These are phyloP conservation scores for Burhinus bistriatus DNA, from an alignment of 2,113 vertebrate species.

Conservation along the genomic window DNA sequence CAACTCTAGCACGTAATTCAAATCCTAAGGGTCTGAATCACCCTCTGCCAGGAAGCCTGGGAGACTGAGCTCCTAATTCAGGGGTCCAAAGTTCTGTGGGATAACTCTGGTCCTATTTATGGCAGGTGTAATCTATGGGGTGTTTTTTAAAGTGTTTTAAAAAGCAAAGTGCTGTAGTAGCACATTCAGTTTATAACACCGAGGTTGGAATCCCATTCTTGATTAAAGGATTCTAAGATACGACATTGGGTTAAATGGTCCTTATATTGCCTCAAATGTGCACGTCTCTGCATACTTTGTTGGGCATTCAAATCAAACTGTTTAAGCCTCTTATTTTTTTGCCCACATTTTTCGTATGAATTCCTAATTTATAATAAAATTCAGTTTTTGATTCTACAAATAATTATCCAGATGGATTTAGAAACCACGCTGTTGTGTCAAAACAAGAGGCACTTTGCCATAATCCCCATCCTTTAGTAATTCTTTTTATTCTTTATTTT, in stretches of 20 bases:
- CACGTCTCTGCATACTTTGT: neutral
- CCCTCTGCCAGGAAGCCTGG: neutral
- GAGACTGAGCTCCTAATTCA: neutral
- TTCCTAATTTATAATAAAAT: neutral
- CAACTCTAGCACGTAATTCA: neutral
- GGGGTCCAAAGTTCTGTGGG: neutral
- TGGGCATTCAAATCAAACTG: neutral
- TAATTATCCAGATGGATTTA: neutral
- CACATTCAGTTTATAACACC: neutral
- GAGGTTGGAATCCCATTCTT: neutral
- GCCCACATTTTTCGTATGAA: neutral
- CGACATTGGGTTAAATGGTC: neutral
- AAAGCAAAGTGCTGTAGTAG: neutral
- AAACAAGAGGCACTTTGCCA: constrained; percentile 26
- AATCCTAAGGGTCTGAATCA: neutral
- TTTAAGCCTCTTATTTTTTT: neutral
- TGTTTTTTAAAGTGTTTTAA: neutral
- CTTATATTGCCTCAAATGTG: neutral
- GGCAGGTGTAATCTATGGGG: neutral
- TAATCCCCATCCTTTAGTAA: neutral
- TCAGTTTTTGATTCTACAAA: neutral
- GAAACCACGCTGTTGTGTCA: neutral
- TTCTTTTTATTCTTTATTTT: constrained; percentile 12
- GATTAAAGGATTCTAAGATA: neutral
- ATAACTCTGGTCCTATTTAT: neutral